Evolutionary conservation across 2,888 invertebrate genomes (phyloP), one percentile per base, ranked within the genome.

Genomic region (Agrotis clavis): DNA sequence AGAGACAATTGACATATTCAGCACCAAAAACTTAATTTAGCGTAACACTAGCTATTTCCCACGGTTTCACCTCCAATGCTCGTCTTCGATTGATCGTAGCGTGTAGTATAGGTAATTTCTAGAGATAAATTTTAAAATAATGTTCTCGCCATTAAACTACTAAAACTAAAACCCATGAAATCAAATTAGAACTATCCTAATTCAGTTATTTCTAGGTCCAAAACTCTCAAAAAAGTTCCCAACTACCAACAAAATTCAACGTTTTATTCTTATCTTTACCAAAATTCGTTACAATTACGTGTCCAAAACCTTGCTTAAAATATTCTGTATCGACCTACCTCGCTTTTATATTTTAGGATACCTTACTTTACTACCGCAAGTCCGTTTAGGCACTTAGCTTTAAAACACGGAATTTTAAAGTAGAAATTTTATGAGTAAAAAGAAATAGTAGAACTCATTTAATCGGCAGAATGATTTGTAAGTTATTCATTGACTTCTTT

Each of bases 261-360:
- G n/a, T 50, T 60, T 51, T 76, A 63, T 45, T 63, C 4, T 16
- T 48, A n/a, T 54, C 13, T 45, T 50, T 35, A 30, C 16, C 6
- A 62, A 13, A 56, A 67, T 67, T 63, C 53, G 50, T 56, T 48
- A 81, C 65, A 67, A 76, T 66, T 70, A 63, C 59, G 18, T 54
- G 21, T 54, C 50, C 61, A 16, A 63, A 63, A 50, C 51, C 48
- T 48, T 21, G 35, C 48, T 35, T 81, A 54, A 77, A 71, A 71
- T 69, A 69, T 81, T 77, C 82, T 41, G 48, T 81, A 79, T 77
- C 67, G 82, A 71, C 48, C 77, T 50, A 47, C 60, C 54, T 30
- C 63, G 5, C 30, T 45, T 51, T 78, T 76, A 62, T 63, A 71
- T 64, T 71, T 51, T 70, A 66, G 65, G 30, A 76, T 57, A 56